Base-by-base conservation (phyloP, 2,888 invertebrate species). In the Ceraclea dissimilis region DNA sequence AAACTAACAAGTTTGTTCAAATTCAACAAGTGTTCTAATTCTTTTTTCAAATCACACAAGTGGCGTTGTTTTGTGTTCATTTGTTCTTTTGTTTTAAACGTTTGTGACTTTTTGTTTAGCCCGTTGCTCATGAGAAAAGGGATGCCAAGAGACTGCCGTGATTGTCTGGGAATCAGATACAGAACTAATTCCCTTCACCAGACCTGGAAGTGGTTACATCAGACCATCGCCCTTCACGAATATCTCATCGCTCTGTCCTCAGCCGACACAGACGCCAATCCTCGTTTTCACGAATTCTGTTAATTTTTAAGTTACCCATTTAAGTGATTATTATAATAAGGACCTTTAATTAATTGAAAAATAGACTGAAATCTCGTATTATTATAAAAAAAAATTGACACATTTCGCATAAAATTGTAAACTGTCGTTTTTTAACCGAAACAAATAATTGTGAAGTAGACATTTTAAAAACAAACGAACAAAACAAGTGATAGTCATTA, bases 131-230 rank as follows among this genome's bases (percentile, higher is more conserved):
- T 76, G 76, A 75, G 75, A 77, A 68, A 73, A 78, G 78, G 78
- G 76, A 78, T 78, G 78, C 78, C 70, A 82, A 85, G 80, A 79
- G 83, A 83, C 79, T 84, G 83, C 73, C 83, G 84, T 73, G 88
- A 88, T 74, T 88, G 88, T 84, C 80, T 91, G 82, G 90, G 88
- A 81, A 87, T 91, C 79, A 87, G 91, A 78, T 85, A 83, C 82
- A 89, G 91, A 79, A 86, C 88, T 75, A 88, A 86, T 78, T 83
- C 84, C 77, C 85, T 91, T 76, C 90, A 92, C 77, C 91, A 91
- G 77, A 93, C 92, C 71, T 92, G 90, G 88, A 92, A 92, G 91
- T 93, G 92, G 92, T 79, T 93, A 73, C 92, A 93, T 73, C 91
- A 91, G 74, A 93, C 92, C 64, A 87, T 89, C 68, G 86, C 86